Evolutionary conservation across 2,888 invertebrate genomes (phyloP), one percentile per base, ranked within the genome.

Genomic region (Pycnomerus fuliginosus): DNA sequence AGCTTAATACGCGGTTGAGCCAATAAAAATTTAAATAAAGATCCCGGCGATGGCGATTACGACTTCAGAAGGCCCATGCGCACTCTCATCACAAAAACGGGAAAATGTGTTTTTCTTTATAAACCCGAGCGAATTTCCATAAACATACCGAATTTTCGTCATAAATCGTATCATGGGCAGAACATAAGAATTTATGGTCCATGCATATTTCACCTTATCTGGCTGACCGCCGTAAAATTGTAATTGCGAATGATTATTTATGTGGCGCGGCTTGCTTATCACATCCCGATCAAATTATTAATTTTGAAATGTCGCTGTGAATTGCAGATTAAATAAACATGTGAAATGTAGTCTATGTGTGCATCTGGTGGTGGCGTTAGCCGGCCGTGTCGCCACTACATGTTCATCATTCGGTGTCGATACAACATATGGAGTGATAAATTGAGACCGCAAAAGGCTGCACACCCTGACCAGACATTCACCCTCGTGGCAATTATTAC

Each of bases 401-500:
- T 28, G 44, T 23, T 45, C 44, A 34, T 39, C 39, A 44, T 45
- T 30, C 16, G 17, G 36, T 46, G 45, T 46, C 46, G 37, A 46
- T 45, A 40, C 41, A 40, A 23, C 46, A 46, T 36, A 46, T 46
- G 46, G 41, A 17, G 40, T 46, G 46, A 46, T 35, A 41, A 46
- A 46, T 46, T 32, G 41, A 28, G 22, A 30, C 36, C 31, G 36
- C 31, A 37, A 32, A n/a, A n/a, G n/a, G n/a, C n/a, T n/a, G n/a
- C n/a, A n/a, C n/a, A n/a, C n/a, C n/a, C n/a, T n/a, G n/a, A n/a
- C n/a, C n/a, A n/a, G n/a, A n/a, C n/a, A n/a, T n/a, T n/a, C n/a
- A n/a, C n/a, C n/a, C n/a, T n/a, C n/a, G n/a, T n/a, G n/a, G n/a
- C n/a, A n/a, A n/a, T n/a, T n/a, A n/a, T n/a, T n/a, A n/a, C n/a